Conservation (phyloP, 1,140 invertebrate genomes). For the Caenorhabditis remanei region DNA sequence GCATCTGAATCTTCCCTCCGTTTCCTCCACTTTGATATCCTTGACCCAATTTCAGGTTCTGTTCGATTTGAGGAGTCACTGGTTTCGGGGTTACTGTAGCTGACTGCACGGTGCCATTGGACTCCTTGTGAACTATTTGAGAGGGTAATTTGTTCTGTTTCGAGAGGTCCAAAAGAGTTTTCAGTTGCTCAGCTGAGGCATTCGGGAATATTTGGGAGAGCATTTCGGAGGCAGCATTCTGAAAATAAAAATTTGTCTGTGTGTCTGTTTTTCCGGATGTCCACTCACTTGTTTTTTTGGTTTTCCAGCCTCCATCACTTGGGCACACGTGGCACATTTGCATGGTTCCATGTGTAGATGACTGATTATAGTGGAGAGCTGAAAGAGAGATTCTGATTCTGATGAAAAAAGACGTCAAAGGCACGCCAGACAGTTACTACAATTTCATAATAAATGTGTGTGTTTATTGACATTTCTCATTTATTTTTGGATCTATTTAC, state of each 20-base stretch:
- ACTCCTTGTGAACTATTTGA: not conserved
- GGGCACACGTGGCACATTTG: not conserved
- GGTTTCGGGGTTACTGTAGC: too few relatives aligned
- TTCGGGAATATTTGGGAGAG: constrained; percentile 25
- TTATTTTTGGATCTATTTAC: constrained; percentile 36
- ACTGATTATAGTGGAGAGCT: constrained; percentile 58
- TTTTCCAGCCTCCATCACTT: not conserved
- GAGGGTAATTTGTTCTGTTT: not conserved
- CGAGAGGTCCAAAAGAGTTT: constrained; percentile 37
- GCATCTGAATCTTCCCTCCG: constrained; percentile 4
- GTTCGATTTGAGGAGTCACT: not conserved
- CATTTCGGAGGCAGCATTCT: not conserved
- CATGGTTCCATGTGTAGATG: constrained; percentile 11
- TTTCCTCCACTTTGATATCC: not conserved
- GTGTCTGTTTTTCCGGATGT: too few relatives aligned
- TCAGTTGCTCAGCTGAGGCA: constrained; percentile 29
- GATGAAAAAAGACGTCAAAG: not conserved
- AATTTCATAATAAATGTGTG: not conserved
- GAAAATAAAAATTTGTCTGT: not conserved
- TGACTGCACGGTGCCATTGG: too few relatives aligned
- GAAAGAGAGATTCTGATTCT: not conserved
- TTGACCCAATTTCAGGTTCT: not conserved
- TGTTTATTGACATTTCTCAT: constrained; percentile 31
- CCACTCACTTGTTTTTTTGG: not conserved
- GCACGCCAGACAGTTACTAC: not conserved